A percentile compares a stretch with the other conserved stretches of the same genome.
Evolutionary conservation across 2,888 invertebrate genomes (phyloP).

Genomic region (Blastobasis adustella): DNA sequence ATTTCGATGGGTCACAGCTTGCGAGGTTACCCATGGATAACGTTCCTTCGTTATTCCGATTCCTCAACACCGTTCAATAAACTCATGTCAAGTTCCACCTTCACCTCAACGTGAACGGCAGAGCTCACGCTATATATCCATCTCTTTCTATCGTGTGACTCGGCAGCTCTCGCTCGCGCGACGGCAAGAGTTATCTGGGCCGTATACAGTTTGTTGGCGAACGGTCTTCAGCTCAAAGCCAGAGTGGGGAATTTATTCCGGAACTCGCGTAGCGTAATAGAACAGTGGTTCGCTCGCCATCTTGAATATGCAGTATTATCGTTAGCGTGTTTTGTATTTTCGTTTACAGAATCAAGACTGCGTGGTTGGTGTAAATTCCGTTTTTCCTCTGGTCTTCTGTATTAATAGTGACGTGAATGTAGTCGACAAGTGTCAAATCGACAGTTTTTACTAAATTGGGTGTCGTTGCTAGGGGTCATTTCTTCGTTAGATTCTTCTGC

Average conservation of each 20-base stretch:
- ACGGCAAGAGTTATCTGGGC: slow-evolving; percentile 22
- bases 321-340: no score
- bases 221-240: slow-evolving; percentile 30
- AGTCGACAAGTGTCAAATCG: no score
- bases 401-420: no score
- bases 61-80: slow-evolving; percentile 39
- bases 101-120: slow-evolving; percentile 38
- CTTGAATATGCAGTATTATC: slow-evolving; percentile 20
- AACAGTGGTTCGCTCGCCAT: slow-evolving; percentile 35
- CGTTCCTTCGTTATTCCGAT: slow-evolving; percentile 3
- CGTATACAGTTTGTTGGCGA: slow-evolving; percentile 22
- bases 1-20: no score
- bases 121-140: slow-evolving; percentile 17
- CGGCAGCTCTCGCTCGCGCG: slow-evolving; percentile 16
- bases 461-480: no score
- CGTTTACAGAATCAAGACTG: no score
- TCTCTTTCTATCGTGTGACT: slow-evolving; percentile 28
- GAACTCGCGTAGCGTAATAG: slow-evolving; percentile 32
- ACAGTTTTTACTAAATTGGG: no score
- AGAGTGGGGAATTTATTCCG: slow-evolving; percentile 52
- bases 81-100: slow-evolving; percentile 45
- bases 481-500: no score
- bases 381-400: no score
- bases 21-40: no score
- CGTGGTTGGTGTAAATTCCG: no score